Evolutionary conservation across 1,140 invertebrate species (phyloP), one percentile per base, ranked within the genome.

Genomic region (Drusus annulatus): DNA sequence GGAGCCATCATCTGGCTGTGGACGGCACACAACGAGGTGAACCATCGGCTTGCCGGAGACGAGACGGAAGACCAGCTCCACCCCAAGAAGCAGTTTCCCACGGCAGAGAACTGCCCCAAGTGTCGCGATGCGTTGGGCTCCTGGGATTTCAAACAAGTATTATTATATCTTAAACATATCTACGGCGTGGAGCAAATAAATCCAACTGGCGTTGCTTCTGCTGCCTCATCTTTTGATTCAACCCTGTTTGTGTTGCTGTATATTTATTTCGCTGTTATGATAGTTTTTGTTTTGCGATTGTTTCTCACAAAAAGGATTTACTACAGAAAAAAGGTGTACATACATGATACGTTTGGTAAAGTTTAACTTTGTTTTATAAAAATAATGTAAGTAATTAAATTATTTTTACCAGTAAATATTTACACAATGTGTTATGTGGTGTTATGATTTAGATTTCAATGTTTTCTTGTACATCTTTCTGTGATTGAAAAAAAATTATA

Each of bases 21-120:
- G 98, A 91, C 91, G 74, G 95, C 96, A 1, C 98, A 99, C 86
- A 99, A 99, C 88, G 93, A 94, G 87, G 98, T 97, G 0, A 99
- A 99, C 87, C 89, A 94, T 80, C 92, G 98, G 81, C 87, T 99
- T 16, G 91, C 94, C 36, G 95, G 96, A 0, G 96, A 98, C 87
- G 63, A 89, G 0, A 97, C 96, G 13, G 98, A 99, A 88, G 98
- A 99, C 90, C 97, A 98, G 0, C 84, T 91, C 74, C 93, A 95
- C 88, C 96, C 94, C 0, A 99, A 99, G 89, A 91, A 95, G 51
- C 95, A 97, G 85, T 99, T 98, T 88, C 98, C 98, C 0, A 89
- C 93, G 13, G 81, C 85, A 10, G 84, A 88, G 1, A 88, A 92
- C 74, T 98, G 98, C 88, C 89, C 92, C 0, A 84, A 89, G 15